Base-by-base conservation (phyloP, 2,113 vertebrate species). In the Herpetotheres cachinnans region DNA sequence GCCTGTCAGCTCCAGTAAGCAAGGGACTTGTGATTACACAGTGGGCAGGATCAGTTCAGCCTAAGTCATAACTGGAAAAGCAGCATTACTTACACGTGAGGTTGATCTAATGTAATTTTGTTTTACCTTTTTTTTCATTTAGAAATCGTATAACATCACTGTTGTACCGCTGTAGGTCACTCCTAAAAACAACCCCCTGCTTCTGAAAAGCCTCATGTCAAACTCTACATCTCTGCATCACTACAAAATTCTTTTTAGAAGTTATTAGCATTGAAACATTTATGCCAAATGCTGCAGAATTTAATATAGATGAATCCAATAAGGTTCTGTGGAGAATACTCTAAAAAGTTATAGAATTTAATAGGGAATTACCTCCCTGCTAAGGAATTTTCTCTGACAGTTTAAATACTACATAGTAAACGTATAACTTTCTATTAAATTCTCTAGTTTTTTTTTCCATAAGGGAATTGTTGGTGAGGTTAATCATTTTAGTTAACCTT, bases 401-500 rank as follows among this genome's bases (percentile, higher is more conserved):
- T 95, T 97, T 97, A 97, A 97, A 97, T 96, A 97, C 90, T 86
- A 88, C 74, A 89, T 85, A 90, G 94, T 96, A 97, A 97, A 96
- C 93, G 90, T 86, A 96, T 91, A 63, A 85, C 81, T 93, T 94
- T 90, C 90, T 95, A 93, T 96, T 95, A 94, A 59, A 92, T 96
- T 93, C 95, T 86, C 94, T 95, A 97, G 92, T 79, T 89, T 77
- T 77, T 42, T 82, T 83, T 82, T 97, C 95, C 96, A 90, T 88
- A 84, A 90, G 93, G 96, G 89, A 94, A 96, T 95, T 92, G 86
- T 79, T 97, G 83, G 83, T 62, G 77, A 95, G 96, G 97, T 97
- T 94, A 97, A 95, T 97, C 58, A 96, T 91, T 97, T 97, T 97
- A 97, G 97, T 97, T 97, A 97, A 96, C 96, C 96, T 97, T 96